These are phyloP conservation scores for Otis tarda DNA, from an alignment of 2,113 vertebrate genomes.

Conservation along the genomic window DNA sequence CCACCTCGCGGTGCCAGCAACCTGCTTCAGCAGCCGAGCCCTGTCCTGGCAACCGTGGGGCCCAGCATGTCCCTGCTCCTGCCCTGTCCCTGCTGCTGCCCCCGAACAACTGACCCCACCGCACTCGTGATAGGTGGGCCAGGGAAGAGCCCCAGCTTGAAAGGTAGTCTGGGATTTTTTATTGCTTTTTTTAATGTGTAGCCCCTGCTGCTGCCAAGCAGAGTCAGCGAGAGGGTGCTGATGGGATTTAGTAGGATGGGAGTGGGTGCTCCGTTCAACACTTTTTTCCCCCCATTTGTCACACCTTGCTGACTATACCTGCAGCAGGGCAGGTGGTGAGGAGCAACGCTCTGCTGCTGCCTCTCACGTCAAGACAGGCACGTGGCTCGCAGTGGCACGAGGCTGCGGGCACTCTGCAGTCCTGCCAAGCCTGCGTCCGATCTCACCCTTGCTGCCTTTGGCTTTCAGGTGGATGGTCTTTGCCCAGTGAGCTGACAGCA, in stretches of 20 bases:
- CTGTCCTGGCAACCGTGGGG: accelerated
- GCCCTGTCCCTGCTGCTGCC: background rate
- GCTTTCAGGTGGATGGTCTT: background rate
- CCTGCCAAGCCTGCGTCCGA: background rate
- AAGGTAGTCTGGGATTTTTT: background rate
- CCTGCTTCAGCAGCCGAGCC: background rate
- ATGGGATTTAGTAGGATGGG: background rate
- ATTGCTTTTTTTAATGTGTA: background rate
- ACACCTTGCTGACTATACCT: accelerated
- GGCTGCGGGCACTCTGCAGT: background rate
- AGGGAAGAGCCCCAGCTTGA: background rate
- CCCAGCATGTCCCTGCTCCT: too few relatives aligned
- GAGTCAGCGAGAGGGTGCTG: background rate
- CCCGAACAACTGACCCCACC: accelerated
- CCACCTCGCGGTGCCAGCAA: background rate
- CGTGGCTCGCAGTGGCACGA: accelerated
- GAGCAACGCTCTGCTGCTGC: background rate
- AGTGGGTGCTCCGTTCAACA: accelerated
- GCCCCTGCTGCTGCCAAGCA: background rate
- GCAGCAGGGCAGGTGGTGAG: background rate
- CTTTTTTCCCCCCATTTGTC: background rate
- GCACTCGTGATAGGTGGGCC: background rate
- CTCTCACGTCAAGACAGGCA: accelerated
- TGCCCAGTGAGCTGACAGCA: too few relatives aligned
- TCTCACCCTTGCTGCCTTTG: background rate